phyloP scores from a whole-genome alignment of 2,888 invertebrate genomes.

The Melangyna quadrimaculata region DNA sequence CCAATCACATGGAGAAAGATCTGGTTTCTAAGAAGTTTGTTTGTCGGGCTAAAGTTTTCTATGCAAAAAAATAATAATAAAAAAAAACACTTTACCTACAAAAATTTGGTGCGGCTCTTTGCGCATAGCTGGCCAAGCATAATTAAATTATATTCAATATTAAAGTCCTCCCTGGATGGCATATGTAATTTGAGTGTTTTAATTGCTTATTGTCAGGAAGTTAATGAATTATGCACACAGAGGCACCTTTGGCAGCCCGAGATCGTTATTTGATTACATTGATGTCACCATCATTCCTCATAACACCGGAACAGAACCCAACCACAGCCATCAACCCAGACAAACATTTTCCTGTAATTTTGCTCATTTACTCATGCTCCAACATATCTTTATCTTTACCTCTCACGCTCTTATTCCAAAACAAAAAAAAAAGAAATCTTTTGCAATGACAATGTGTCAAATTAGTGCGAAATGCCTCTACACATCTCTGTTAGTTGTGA shows the following conservation, averaged over 20 bases:
- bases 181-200: conserved; percentile 16
- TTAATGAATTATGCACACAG: conserved; percentile 25
- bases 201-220: conserved; percentile 37
- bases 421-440: not conserved
- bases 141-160: conserved; percentile 19
- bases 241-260: not conserved
- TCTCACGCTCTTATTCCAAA: not conserved
- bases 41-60: not conserved
- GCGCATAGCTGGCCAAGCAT: conserved; percentile 15
- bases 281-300: conserved; percentile 3
- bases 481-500: not conserved
- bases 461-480: conserved; percentile 31
- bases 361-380: not conserved
- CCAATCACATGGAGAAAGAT: not conserved
- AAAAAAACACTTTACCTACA: not conserved
- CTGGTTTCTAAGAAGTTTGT: conserved; percentile 7
- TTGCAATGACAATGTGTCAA: conserved; percentile 41
- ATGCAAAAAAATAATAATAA: not conserved
- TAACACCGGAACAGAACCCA: not conserved
- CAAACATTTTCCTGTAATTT: not conserved
- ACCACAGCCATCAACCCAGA: not conserved
- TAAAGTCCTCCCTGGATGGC: not conserved
- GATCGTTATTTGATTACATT: conserved; percentile 35
- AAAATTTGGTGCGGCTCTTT: not conserved
- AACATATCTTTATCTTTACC: not conserved